phyloP scores from a whole-genome alignment of 2,113 vertebrate species.

The Brachypteracias leptosomus region DNA sequence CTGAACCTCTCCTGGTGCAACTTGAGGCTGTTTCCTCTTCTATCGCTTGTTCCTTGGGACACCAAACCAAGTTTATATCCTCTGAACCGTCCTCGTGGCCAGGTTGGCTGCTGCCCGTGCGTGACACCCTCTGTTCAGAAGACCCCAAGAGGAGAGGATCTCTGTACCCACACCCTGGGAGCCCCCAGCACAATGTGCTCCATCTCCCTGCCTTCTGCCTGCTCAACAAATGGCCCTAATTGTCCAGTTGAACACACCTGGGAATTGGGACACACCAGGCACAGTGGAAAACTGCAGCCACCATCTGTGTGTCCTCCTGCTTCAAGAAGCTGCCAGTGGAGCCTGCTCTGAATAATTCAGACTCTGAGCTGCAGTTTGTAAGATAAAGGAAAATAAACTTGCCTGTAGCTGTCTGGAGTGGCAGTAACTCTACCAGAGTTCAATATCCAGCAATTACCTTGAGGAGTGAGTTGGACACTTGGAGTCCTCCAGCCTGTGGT shows the following conservation, averaged over 20 bases:
- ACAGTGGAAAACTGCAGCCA: background rate
- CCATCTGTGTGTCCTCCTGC: background rate
- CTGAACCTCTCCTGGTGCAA: too few species aligned
- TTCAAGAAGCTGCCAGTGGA: background rate
- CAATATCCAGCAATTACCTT: background rate
- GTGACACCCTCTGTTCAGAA: background rate
- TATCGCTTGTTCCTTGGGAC: too few species aligned
- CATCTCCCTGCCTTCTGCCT: background rate
- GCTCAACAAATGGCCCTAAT: background rate
- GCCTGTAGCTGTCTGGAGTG: background rate
- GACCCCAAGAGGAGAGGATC: background rate
- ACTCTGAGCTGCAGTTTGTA: background rate
- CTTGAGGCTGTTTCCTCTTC: too few species aligned
- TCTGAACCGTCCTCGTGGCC: background rate
- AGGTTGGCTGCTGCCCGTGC: background rate
- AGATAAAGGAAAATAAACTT: background rate
- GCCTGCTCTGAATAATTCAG: slow-evolving; percentile 43
- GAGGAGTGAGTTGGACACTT: background rate
- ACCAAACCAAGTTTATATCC: rapidly evolving
- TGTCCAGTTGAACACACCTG: background rate
- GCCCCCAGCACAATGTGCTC: background rate
- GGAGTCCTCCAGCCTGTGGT: background rate
- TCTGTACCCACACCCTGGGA: background rate
- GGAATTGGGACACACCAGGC: background rate
- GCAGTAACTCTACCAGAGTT: background rate